phyloP scores from a whole-genome alignment of 2,888 invertebrate genomes.

The Phaedon cochleariae region DNA sequence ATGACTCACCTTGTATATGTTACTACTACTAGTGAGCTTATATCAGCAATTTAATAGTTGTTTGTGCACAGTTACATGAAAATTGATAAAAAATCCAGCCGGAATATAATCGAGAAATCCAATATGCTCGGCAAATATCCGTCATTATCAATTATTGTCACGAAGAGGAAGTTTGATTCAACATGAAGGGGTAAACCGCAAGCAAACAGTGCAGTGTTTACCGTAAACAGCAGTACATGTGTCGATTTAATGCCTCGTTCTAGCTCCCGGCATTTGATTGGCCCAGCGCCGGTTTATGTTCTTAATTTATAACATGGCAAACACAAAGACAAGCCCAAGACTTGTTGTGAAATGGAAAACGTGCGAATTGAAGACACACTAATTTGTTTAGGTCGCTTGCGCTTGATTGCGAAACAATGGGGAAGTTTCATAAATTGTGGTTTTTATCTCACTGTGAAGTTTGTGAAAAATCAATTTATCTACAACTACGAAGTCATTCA shows the following conservation, averaged over 20 bases:
- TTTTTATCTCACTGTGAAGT: no score
- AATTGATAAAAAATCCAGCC: no score
- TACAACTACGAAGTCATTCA: no score
- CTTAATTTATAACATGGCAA: neutral
- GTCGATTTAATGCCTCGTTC: constrained; percentile 22
- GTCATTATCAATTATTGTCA: constrained; percentile 17
- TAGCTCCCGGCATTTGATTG: neutral
- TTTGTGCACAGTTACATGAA: no score
- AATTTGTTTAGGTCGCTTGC: no score
- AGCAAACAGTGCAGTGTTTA: constrained; percentile 21
- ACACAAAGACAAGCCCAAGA: neutral
- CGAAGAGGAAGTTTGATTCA: constrained; percentile 24
- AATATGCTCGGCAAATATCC: constrained; percentile 11
- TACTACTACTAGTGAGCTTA: no score
- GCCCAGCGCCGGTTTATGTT: neutral
- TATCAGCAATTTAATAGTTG: no score
- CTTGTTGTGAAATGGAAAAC: neutral
- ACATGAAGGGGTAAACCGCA: constrained; percentile 17
- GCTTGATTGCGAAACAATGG: no score
- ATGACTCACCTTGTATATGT: no score
- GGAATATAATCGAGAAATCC: neutral
- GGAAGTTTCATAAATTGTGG: no score
- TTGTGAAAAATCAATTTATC: no score
- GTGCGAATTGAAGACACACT: no score
- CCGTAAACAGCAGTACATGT: constrained; percentile 17